Percentiles rank a stretch among this genome's conserved stretches.
Evolutionary conservation across 2,797 vertebrate genomes (phyloP).

Genomic region (Mormyrops attenuatus): DNA sequence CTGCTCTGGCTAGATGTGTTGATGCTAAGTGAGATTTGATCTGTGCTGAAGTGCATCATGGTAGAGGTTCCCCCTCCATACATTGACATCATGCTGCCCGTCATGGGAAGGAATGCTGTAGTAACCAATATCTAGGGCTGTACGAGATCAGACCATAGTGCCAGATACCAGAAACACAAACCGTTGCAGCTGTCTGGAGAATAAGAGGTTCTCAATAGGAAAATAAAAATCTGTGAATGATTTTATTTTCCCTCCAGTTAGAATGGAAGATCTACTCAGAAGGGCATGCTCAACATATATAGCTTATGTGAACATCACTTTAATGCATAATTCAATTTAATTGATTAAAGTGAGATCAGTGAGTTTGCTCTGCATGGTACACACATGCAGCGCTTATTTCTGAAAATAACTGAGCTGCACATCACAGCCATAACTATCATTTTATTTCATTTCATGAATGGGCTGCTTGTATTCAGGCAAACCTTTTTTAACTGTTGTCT

Average conservation of each 20-base stretch:
- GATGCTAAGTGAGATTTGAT: not conserved
- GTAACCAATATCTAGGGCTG: not conserved
- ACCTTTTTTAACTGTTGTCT: constrained; percentile 13
- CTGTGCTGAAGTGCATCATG: not conserved
- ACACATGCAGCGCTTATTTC: not conserved
- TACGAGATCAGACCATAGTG: not conserved
- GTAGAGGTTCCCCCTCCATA: not conserved
- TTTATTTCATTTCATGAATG: constrained; percentile 29
- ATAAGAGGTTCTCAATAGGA: not conserved
- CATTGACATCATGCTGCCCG: not conserved
- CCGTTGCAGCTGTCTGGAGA: not conserved
- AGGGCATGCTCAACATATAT: not conserved
- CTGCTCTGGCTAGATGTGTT: not conserved
- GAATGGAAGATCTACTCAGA: not conserved
- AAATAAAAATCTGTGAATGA: not conserved
- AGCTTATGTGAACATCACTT: not conserved
- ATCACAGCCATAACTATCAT: not conserved
- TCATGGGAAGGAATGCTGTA: not conserved
- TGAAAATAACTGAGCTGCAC: not conserved
- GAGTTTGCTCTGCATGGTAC: not conserved
- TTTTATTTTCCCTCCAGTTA: not conserved
- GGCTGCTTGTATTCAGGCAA: constrained; percentile 29
- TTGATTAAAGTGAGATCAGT: not conserved
- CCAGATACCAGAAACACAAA: not conserved
- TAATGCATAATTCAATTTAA: not conserved